A percentile compares a stretch with the other conserved stretches of the same genome.
These are phyloP conservation scores for Aldabrachelys gigantea DNA, from an alignment of 2,113 vertebrate species.

Conservation along the genomic window DNA sequence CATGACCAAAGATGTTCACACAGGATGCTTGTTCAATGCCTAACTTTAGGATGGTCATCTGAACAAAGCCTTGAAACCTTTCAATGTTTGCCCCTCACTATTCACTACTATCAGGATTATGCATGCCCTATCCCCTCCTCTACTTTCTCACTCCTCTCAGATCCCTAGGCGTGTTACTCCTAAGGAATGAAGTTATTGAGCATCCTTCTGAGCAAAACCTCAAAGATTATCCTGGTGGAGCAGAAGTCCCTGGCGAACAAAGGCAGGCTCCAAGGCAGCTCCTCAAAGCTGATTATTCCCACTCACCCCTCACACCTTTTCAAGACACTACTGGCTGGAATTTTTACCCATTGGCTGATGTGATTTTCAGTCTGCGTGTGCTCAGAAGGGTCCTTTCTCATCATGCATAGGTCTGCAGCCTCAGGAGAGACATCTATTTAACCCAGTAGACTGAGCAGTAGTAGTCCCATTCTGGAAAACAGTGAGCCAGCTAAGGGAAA, in stretches of 20 bases:
- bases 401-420: background rate
- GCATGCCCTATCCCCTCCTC: background rate
- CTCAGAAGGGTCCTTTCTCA: background rate
- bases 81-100: background rate
- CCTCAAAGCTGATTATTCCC: background rate
- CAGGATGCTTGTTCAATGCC: background rate
- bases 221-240: background rate
- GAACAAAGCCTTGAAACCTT: background rate
- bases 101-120: background rate
- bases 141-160: background rate
- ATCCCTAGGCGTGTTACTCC: background rate
- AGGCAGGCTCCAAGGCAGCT: background rate
- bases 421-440: background rate
- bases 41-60: background rate
- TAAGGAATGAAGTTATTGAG: background rate
- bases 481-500: slow-evolving; percentile 43
- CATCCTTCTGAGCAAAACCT: background rate
- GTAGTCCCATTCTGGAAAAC: slow-evolving; percentile 56
- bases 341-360: background rate
- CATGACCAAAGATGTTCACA: background rate
- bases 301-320: background rate
- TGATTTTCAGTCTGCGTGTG: accelerated
- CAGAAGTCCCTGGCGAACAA: background rate
- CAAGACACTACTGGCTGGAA: background rate
- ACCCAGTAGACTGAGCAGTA: background rate